Evolutionary conservation across 1,140 invertebrate genomes (phyloP), one percentile per base, ranked within the genome.

Genomic region (Halyomorpha halys): DNA sequence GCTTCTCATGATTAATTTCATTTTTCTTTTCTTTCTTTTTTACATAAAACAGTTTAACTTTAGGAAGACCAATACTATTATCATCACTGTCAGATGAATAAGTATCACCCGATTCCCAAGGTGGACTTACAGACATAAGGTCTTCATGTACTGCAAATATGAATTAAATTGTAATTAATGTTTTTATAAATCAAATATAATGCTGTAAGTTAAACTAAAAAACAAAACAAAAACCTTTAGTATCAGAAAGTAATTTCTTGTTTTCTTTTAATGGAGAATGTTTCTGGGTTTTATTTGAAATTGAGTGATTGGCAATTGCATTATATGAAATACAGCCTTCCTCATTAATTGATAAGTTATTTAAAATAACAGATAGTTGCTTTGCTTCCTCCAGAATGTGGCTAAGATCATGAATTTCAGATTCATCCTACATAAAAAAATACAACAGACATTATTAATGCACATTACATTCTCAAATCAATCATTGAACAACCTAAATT

Each of bases 1-100:
- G 23, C 5, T 56, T 23, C 6, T 21, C 53, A 27, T 19, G 19
- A 21, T 15, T 56, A 16, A 56, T 56, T 56, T 56, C 53, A 56
- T 56, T 56, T 60, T 18, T 60, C 34, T 44, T 60, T n/a, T 18
- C 18, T 23, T 60, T 25, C 59, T 44, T 60, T 19, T 60, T 39
- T 4, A 60, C 16, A 60, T 60, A 44, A 44, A 18, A 60, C 59
- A 60, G 15, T 60, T 44, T 60, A 18, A 60, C 30, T 44, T 39
- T 44, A 44, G 59, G 59, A 3, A 60, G 34, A 9, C 59, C 59
- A 56, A 56, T 56, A 60, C 39, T 44, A 19, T 25, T 44, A 60
- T 60, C 59, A 39, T 44, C 59, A 19, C 59, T 44, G n/a, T 60
- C 59, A 39, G 30, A 34, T 39, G 30, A 44, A 23, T 13, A n/a